phyloP scores from a whole-genome alignment of 2,113 vertebrate genomes.

The Dipodomys stephensi region DNA sequence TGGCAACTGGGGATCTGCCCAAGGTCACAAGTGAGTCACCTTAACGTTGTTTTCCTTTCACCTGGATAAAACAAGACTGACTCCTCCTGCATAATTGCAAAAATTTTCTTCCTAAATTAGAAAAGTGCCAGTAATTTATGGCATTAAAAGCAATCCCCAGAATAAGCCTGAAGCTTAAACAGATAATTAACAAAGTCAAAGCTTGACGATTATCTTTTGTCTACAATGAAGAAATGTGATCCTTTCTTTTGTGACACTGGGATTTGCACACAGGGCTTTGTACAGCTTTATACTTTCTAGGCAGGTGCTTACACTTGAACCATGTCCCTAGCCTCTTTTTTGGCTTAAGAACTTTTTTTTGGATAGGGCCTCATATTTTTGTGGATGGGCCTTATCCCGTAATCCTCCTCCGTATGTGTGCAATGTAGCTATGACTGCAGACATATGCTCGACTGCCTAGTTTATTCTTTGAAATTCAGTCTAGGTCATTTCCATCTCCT shows the following conservation, averaged over 20 bases:
- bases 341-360: no score
- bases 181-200: neutral
- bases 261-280: no score
- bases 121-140: neutral
- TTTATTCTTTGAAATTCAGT: no score
- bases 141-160: neutral
- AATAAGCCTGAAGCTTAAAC: neutral
- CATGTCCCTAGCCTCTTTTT: no score
- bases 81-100: neutral
- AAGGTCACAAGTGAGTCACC: constrained; percentile 81
- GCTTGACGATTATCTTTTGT: neutral
- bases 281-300: no score
- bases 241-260: neutral
- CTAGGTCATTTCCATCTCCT: no score
- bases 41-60: constrained; percentile 76
- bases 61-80: constrained; percentile 34
- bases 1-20: constrained; percentile 76
- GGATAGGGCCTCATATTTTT: no score
- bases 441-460: no score
- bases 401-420: no score
- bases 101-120: neutral
- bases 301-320: no score
- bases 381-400: no score
- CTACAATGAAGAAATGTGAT: neutral
- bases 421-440: no score